Base-by-base conservation (phyloP, 1,140 invertebrate species). In the Macrotrachela quadricornifera region DNA sequence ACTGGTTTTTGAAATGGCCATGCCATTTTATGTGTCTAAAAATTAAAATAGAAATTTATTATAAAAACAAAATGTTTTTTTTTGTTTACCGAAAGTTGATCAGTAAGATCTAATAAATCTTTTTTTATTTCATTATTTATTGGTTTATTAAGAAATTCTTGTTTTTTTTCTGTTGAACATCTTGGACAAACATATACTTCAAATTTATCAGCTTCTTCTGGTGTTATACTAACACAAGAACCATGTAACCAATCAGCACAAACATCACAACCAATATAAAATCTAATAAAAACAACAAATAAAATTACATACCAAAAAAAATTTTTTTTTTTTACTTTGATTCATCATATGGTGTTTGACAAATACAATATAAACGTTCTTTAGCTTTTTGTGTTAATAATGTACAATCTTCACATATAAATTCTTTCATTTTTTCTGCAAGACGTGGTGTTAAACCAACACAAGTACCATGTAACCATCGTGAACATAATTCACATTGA, bases 201-300 rank as follows among this genome's bases (percentile, higher is more conserved):
- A 57, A 95, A 88, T 61, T 81, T 81, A 63, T 90, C 85, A 9
- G 85, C 87, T 67, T 94, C 86, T 6, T 80, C 82, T 64, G 90
- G 85, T 37, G 92, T 71, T 61, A 95, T 87, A 12, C 88, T 90
- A 10, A 97, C 88, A 69, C 92, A 97, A 49, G 83, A 75, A 6
- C 90, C 90, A 68, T 97, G 92, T 71, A 95, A 96, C 92, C 92
- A 97, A 69, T 94, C 87, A 68, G 95, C 85, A 71, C 92, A 97
- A 49, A 80, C 78, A 68, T 97, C 91, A 71, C 92, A 97, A 61
- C 86, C 91, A 62, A 97, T 94, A 70, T 95, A 96, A 68, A 95
- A 94, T 66, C 84, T 87, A 62, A 3, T 51, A 15, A 15, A 36
- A 21, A 10, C 48, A 40, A 50, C 77, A 81, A 30, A 30, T 30